A percentile compares a stretch with the other conserved stretches of the same genome.
Conservation (phyloP, 2,113 vertebrate species). For the Tiliqua scincoides region DNA sequence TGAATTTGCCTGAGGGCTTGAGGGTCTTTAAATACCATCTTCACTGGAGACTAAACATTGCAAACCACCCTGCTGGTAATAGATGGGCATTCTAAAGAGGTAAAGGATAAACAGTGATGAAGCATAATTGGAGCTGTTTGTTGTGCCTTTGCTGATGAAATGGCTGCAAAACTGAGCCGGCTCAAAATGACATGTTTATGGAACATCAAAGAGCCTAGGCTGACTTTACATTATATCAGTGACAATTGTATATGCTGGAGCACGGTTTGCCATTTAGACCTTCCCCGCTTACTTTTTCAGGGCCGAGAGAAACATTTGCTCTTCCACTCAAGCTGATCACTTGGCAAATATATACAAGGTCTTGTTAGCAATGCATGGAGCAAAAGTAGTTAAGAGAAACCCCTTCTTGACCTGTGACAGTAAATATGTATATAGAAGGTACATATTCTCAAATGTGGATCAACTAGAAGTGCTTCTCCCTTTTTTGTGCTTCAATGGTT, state of each 20-base stretch:
- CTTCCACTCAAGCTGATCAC: slow-evolving; percentile 56
- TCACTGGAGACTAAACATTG: slow-evolving; percentile 70
- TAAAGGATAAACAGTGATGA: slow-evolving; percentile 59
- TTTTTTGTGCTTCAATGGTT: slow-evolving; percentile 49
- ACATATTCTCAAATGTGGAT: slow-evolving; percentile 25
- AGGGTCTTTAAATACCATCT: slow-evolving; percentile 55
- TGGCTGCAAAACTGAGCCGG: slow-evolving; percentile 63
- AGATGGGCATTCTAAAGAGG: slow-evolving; percentile 64
- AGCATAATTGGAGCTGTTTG: slow-evolving; percentile 56
- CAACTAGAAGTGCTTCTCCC: too few relatives aligned
- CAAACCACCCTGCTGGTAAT: slow-evolving; percentile 59
- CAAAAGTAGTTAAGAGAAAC: slow-evolving; percentile 68
- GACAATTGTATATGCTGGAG: slow-evolving; percentile 73
- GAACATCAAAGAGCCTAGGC: slow-evolving; percentile 70
- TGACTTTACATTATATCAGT: slow-evolving; percentile 71
- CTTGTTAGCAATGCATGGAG: slow-evolving; percentile 69
- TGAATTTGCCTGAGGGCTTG: slow-evolving; percentile 49
- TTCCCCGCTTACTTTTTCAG: slow-evolving; percentile 67
- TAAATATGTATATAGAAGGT: slow-evolving; percentile 67
- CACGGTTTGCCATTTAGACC: slow-evolving; percentile 66
- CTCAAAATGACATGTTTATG: slow-evolving; percentile 75
- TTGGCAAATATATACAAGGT: slow-evolving; percentile 66
- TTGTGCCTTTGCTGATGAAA: slow-evolving; percentile 66
- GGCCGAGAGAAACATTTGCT: slow-evolving; percentile 71
- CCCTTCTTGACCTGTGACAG: slow-evolving; percentile 63